Base-by-base conservation (phyloP, 2,113 vertebrate species). In the Scopus umbretta region DNA sequence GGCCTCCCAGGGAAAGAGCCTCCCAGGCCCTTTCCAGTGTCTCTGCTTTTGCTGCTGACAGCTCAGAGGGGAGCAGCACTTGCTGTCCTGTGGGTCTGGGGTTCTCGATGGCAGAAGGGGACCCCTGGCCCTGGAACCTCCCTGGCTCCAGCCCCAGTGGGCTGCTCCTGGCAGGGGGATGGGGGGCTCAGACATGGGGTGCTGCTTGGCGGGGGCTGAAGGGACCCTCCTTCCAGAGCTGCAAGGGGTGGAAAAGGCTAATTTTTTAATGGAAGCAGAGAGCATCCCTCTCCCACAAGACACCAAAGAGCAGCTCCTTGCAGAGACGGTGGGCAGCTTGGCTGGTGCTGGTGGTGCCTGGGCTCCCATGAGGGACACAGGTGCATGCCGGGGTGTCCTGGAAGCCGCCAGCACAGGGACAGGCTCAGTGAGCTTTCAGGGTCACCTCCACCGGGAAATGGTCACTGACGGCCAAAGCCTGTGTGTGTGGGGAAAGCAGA, bases 401-500 rank as follows among this genome's bases (percentile, higher is more conserved):
- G 45, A 56, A 27, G 67, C 62, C 4, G 1, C 38, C 0, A 1
- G 26, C 1, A 1, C 0, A 0, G 50, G 62, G 25, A 32, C 0
- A 2, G 72, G 63, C 11, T 93, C 76, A 90, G 42, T 1, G 16
- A 19, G 80, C 27, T 92, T 61, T 85, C 85, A 99, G 97, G 38
- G 67, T 93, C 95, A 99, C 98, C 94, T 99, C 98, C 92, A 99
- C 99, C 0, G 98, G 98, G 87, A 97, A 99, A 96, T 99, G 99
- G 97, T 99, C 99, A 0, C 99, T 99, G 80, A 99, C 96, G 1
- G 98, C 98, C 94, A 98, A 61, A 13, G 98, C 98, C 99, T 99
- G 97, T 3, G 25, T 9, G 7, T 20, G 16, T 16, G 43, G 34
- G 13, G 4, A 40, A 32, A 61, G n/a, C 27, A 90, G 38, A 81